Evolutionary conservation across 1,140 invertebrate genomes (phyloP), one percentile per base, ranked within the genome.

Genomic region (Pseudomyrmex sp.): DNA sequence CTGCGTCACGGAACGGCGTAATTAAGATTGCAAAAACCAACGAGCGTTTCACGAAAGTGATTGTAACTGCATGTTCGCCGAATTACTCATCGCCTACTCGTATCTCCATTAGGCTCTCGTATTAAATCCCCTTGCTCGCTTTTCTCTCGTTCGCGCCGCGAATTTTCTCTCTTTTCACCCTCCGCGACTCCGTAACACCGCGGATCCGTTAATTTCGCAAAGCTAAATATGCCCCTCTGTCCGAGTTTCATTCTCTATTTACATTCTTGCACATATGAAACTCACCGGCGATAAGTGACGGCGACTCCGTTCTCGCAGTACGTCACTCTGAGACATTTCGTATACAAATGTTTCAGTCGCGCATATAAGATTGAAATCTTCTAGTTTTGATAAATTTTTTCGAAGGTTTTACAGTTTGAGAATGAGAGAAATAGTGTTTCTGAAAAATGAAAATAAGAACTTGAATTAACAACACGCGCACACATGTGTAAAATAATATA

Each of bases 31-130:
- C 54, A 9, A 23, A 15, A 4, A 2, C 15, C 46, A 13, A 10
- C 72, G 70, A 48, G 73, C 73, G 20, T 52, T 50, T 75, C 46
- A 54, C 20, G 76, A 80, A 80, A 80, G 76, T 58, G 76, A 70
- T 10, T 35, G 44, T 54, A 52, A 58, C 20, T 15, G 65, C 76
- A 15, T 72, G 23, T 59, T 35, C 50, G 10, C 44, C 20, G 54
- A 61, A 72, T 80, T 80, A 80, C 66, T 72, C 66, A 80, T 80
- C 75, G 52, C 35, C 50, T 35, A 26, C 50, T 12, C 15, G 68
- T 9, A 52, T 12, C 10, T 68, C 46, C 23, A 10, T 50, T 52
- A 15, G 5, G 5, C 48, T 54, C 66, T 8, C 7, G 9, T 3
- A 15, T 13, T 50, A 23, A 23, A 7, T 13, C 46, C 18, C 8